Evolutionary conservation across 2,888 invertebrate genomes (phyloP).

Genomic region (Lasioglossum morio): DNA sequence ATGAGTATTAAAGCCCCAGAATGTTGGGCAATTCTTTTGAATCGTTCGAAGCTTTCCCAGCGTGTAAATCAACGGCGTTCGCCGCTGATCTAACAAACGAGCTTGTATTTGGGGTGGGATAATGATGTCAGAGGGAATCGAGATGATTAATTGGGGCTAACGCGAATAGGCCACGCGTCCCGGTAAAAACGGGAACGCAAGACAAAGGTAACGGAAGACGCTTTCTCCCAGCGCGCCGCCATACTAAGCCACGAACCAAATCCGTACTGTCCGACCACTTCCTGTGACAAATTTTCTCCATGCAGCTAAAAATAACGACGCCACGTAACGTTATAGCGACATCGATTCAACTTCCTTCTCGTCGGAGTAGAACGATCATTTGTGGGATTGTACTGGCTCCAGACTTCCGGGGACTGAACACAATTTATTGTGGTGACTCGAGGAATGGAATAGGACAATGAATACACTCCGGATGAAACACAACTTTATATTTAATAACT

Average conservation of each 20-base stretch:
- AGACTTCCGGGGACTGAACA: not conserved
- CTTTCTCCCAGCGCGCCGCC: not conserved
- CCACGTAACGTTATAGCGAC: constrained; percentile 9
- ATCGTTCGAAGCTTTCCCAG: not conserved
- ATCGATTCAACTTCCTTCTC: not conserved
- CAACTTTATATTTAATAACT: no score
- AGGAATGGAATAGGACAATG: no score
- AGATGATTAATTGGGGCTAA: not conserved
- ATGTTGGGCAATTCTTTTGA: not conserved
- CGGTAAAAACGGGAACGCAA: not conserved
- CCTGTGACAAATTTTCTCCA: constrained; percentile 34
- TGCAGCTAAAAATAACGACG: constrained; percentile 43
- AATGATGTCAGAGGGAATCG: not conserved
- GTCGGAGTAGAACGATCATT: constrained; percentile 2
- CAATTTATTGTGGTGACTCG: no score
- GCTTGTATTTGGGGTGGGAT: not conserved
- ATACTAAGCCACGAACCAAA: constrained; percentile 20
- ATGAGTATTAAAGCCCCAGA: not conserved
- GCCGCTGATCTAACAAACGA: not conserved
- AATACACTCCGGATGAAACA: no score
- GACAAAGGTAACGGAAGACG: no score
- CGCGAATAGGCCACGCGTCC: not conserved
- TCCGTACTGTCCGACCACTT: constrained; percentile 9
- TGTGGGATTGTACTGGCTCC: not conserved
- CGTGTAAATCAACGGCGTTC: not conserved